Percentiles rank a stretch among this genome's conserved stretches.
Evolutionary conservation across 2,797 vertebrate genomes (phyloP).

Genomic region (Micrastur ruficollis): DNA sequence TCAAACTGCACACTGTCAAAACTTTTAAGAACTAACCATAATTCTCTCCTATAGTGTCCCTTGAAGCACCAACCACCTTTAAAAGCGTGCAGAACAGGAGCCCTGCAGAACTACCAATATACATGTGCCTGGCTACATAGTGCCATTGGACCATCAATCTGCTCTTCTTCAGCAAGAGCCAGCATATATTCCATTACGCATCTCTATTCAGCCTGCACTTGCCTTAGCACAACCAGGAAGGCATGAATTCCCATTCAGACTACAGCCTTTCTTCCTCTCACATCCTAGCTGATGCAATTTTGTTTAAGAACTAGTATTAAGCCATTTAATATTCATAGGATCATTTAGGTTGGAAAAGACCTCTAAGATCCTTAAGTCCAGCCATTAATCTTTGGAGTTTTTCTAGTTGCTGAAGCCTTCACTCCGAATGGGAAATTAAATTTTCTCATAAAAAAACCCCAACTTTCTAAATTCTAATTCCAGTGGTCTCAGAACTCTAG

Average conservation of each 20-base stretch:
- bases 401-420: neutral
- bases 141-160: neutral
- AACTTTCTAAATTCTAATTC: neutral
- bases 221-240: neutral
- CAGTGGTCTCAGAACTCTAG: neutral
- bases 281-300: neutral
- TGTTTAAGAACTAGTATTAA: neutral
- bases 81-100: neutral
- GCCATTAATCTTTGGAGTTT: neutral
- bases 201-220: neutral
- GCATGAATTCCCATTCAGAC: neutral
- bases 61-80: neutral
- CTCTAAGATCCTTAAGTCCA: too few relatives aligned
- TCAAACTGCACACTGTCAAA: neutral
- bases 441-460: neutral
- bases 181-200: neutral
- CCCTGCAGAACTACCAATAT: neutral
- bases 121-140: rapidly evolving
- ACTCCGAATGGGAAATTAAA: neutral
- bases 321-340: neutral
- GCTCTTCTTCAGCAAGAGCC: neutral
- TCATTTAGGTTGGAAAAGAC: too few relatives aligned
- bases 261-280: neutral
- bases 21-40: neutral
- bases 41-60: neutral